Evolutionary conservation across 2,113 vertebrate species (phyloP), one percentile per base, ranked within the genome.

Genomic region (Tachycineta bicolor): DNA sequence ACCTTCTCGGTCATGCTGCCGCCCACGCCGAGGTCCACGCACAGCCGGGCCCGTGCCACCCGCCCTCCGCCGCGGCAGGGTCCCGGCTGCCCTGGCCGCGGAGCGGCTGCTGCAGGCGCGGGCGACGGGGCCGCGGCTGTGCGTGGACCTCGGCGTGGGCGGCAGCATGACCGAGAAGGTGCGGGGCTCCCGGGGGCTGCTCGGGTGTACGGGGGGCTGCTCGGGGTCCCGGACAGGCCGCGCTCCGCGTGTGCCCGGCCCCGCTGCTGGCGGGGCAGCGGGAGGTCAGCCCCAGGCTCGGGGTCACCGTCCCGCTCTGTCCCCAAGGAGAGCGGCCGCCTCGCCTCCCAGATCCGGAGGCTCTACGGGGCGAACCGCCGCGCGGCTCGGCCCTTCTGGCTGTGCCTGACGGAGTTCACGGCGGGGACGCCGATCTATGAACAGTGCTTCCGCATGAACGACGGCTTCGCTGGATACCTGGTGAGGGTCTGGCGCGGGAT

Each of bases 381-480:
- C 93, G 97, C 98, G 1, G 29, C 88, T 10, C 98, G 83, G 44
- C 99, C 99, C 0, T 99, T 99, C 90, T 99, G 99, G 97, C 83
- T 99, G 25, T 98, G 93, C 80, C 98, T 99, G 92, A 98, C 98
- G 0, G 98, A 98, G 44, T 98, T 99, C 75, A 79, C 80, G 6
- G 91, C 94, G 24, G 98, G 98, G 87, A 98, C 98, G 9, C 97
- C 96, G 4, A 97, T 99, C 69, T 98, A 99, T 49, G 97, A 97
- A 77, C 99, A 99, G 87, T 99, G 99, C 77, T 31, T 99, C 62
- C 97, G 99, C 76, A 99, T 99, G 99, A 99, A 99, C 22, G 99
- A 99, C 5, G 99, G 99, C 76, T 99, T 99, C 96, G 97, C 97
- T 60, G 94, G 94, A 37, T 99, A 99, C 81, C 63, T 95, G 97